Evolutionary conservation across 2,113 vertebrate genomes (phyloP), one percentile per base, ranked within the genome.

Genomic region (Halichoeres trimaculatus): DNA sequence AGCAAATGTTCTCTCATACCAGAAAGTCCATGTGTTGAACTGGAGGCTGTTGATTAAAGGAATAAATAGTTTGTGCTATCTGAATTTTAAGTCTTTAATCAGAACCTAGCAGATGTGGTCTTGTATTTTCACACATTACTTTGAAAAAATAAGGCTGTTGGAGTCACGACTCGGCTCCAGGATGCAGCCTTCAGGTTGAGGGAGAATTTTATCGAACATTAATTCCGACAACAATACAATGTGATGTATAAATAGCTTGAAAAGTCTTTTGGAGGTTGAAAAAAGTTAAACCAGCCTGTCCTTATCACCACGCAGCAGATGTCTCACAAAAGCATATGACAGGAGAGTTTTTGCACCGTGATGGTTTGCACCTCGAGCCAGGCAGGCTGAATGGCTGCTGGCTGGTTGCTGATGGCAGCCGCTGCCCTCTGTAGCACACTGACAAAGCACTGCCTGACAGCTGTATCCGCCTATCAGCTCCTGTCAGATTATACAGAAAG

Each of bases 261-360:
- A 87, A 85, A 74, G 64, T 61, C 69, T 61, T 36, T 71, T 56
- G 82, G 51, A 61, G 52, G 64, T 66, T 62, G 70, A 59, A 83
- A 84, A 77, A 79, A 63, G 69, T 56, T 48, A 85, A 82, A 45
- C 72, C 78, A 78, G 72, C 35, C 9, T 11, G 54, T 69, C 64
- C 89, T 91, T 92, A 93, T 93, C 91, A 60, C 51, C n/a, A 7
- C 59, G 24, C 47, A 83, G 74, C 92, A 93, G 91, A 91, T 88
- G 73, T 68, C 63, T 78, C 68, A 81, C 73, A 64, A 80, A 78
- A 70, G 67, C 60, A 74, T 51, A 69, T 47, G 74, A 80, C 69
- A 72, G 70, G 57, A 34, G 52, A 74, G 40, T 73, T 85, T 81
- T 80, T 81, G 56, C 75, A 67, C 57, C 55, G 63, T 61, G 79